A percentile compares a stretch with the other conserved stretches of the same genome.
Conservation (phyloP, 2,113 vertebrate genomes). For the Anarrhichthys ocellatus region DNA sequence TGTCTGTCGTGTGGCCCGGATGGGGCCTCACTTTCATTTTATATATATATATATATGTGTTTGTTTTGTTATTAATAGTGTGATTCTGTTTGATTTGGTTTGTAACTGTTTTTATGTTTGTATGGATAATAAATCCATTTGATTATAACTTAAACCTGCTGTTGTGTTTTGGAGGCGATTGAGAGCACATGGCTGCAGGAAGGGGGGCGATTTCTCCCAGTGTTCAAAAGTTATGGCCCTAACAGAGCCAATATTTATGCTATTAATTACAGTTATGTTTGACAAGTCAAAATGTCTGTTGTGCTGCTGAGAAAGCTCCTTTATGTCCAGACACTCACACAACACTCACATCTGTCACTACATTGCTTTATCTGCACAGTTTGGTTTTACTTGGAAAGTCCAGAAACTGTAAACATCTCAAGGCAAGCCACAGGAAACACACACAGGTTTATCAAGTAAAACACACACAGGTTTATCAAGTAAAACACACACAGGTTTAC, state of each 20-base stretch:
- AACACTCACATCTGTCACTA: constrained; percentile 15
- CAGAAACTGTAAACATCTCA: constrained; percentile 30
- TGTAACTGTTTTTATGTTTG: too few species aligned
- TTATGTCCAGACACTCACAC: background rate
- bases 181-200: too few species aligned
- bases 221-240: too few species aligned
- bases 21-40: too few species aligned
- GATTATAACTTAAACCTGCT: too few species aligned
- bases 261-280: constrained; percentile 51
- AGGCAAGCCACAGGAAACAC: background rate
- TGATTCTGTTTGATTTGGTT: too few species aligned
- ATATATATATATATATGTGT: too few species aligned
- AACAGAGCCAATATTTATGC: constrained; percentile 15
- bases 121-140: too few species aligned
- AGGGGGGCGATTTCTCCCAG: too few species aligned
- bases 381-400: background rate
- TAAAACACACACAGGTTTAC: constrained; percentile 6
- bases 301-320: background rate
- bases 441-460: constrained; percentile 27
- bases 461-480: constrained; percentile 30
- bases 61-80: too few species aligned
- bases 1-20: too few species aligned
- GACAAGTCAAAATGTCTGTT: constrained; percentile 32
- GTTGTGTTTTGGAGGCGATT: too few species aligned
- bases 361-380: background rate